Conservation (phyloP, 2,797 vertebrate genomes). For the Chaetophractus vellerosus region DNA sequence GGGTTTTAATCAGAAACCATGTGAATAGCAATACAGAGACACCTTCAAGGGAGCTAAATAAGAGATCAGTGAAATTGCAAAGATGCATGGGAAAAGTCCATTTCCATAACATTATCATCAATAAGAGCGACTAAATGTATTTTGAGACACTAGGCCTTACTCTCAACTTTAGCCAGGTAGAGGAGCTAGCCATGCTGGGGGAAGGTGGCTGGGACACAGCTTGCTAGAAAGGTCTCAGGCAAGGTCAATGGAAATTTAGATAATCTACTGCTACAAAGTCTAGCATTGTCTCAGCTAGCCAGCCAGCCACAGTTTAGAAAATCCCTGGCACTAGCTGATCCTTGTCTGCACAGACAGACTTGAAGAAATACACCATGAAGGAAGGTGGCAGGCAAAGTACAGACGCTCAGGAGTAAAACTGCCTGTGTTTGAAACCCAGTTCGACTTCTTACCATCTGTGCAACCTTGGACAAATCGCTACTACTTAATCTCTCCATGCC, state of each 20-base stretch:
- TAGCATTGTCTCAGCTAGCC: not conserved
- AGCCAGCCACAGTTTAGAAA: not conserved
- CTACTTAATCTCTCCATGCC: not conserved
- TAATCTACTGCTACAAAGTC: not conserved
- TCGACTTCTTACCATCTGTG: not conserved
- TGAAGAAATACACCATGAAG: not conserved
- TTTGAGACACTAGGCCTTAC: constrained; percentile 12
- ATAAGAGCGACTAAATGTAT: constrained; percentile 17
- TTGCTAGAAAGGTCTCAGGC: not conserved
- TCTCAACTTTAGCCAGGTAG: not conserved
- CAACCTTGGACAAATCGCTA: not conserved
- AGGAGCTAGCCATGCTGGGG: not conserved
- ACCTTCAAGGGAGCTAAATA: constrained; percentile 33
- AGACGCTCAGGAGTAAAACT: not conserved
- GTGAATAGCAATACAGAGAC: constrained; percentile 33
- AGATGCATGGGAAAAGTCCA: not conserved
- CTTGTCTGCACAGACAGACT: not conserved
- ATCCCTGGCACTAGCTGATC: not conserved
- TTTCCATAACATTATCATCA: constrained; percentile 53
- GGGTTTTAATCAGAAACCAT: constrained; percentile 68
- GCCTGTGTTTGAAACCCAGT: not conserved
- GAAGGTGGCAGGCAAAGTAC: not conserved
- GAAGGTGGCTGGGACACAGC: not conserved
- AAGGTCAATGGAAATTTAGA: constrained; percentile 12
- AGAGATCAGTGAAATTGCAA: constrained; percentile 58